Base-by-base conservation (phyloP, 2,113 vertebrate genomes). In the Platysteira castanea region DNA sequence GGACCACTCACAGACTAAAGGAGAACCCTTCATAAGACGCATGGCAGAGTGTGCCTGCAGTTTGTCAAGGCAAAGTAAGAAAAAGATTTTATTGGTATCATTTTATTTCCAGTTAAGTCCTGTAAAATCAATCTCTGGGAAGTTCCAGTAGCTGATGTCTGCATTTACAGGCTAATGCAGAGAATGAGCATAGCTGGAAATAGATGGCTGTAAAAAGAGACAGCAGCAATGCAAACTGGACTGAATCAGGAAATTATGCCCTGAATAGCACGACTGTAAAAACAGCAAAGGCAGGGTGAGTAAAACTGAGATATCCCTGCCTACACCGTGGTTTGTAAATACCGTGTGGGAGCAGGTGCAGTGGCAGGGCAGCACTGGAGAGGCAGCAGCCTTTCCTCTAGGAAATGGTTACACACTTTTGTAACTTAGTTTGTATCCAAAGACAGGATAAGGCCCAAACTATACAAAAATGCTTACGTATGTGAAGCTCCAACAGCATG, bases 31-130 rank as follows among this genome's bases (percentile, higher is more conserved):
- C 73, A 24, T 17, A 88, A 92, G 80, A 95, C 70, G 35, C 83
- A 87, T 15, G 53, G 75, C 69, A 86, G 78, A 53, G 42, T 68
- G 70, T 74, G 68, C 88, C 80, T 60, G 63, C 84, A 82, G 75
- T 82, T 95, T 96, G 84, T 91, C 85, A 86, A 82, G 75, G 87
- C 74, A 65, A 91, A 91, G 87, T 59, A 92, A 90, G 84, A 46
- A 74, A 84, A 90, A 89, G 60, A 84, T 96, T 97, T 97, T 94
- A 96, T 94, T 95, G 81, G 91, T 84, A 94, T 95, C 64, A 21
- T 96, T 95, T 97, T 87, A 92, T 97, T 97, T 96, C 85, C 81
- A 87, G 94, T 96, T 97, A 95, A 91, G 57, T 82, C 92, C 65
- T 64, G 61, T 64, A 95, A 97, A 97, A 90, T 93, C 84, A 97